Evolutionary conservation across 2,888 invertebrate genomes (phyloP).

Genomic region (Marasmarcha lunaedactyla): DNA sequence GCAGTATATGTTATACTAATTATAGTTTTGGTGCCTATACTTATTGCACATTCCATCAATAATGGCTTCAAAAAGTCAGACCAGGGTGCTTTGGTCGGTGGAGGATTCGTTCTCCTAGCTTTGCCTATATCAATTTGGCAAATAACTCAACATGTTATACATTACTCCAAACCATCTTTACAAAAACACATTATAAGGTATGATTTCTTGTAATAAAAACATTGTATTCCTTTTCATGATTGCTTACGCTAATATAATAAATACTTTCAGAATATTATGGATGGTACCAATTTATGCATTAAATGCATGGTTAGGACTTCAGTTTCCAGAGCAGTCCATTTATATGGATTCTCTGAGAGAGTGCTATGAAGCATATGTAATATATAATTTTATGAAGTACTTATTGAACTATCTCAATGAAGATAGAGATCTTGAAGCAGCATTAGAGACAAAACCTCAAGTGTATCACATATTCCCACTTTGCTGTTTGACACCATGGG

Average conservation of each 20-base stretch:
- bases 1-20: slow-evolving; percentile 84
- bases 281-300: slow-evolving; percentile 98
- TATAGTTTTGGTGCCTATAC: slow-evolving; percentile 85
- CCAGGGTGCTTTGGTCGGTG: slow-evolving; percentile 86
- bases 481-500: slow-evolving; percentile 92
- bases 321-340: slow-evolving; percentile 88
- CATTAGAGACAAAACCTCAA: slow-evolving; percentile 84
- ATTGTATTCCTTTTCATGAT: too few species aligned
- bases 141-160: slow-evolving; percentile 92
- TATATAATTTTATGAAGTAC: slow-evolving; percentile 97
- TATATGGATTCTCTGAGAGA: slow-evolving; percentile 94
- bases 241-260: too few species aligned
- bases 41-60: slow-evolving; percentile 83
- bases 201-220: slow-evolving; percentile 7
- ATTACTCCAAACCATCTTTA: slow-evolving; percentile 91
- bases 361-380: slow-evolving; percentile 98
- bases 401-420: slow-evolving; percentile 90
- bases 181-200: slow-evolving; percentile 95
- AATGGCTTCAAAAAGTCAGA: slow-evolving; percentile 84
- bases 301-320: slow-evolving; percentile 93
- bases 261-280: slow-evolving; percentile 82
- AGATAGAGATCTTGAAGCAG: slow-evolving; percentile 86
- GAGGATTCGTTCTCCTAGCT: slow-evolving; percentile 91
- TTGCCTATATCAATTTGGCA: slow-evolving; percentile 95
- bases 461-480: slow-evolving; percentile 91